These are phyloP conservation scores for Beaufortia kweichowensis DNA, from an alignment of 2,113 vertebrate genomes.

Conservation along the genomic window DNA sequence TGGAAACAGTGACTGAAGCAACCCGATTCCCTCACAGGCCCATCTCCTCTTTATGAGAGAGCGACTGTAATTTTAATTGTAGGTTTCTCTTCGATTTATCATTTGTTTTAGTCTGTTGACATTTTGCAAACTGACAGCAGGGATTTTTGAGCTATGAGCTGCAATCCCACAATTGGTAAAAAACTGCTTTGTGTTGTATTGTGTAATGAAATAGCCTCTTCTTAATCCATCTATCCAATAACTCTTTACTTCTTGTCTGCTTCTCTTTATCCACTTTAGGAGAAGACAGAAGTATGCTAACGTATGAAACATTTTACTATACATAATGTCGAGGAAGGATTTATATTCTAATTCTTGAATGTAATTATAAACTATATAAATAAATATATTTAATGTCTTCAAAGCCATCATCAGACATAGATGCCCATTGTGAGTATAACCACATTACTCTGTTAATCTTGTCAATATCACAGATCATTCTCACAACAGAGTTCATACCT, in stretches of 20 bases:
- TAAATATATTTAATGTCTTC: no score
- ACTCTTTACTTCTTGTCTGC: not conserved
- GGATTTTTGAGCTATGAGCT: conserved; percentile 65
- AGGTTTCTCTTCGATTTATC: conserved; percentile 63
- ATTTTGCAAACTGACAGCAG: conserved; percentile 57
- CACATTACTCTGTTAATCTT: not conserved
- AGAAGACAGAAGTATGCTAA: not conserved
- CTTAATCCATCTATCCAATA: conserved; percentile 18
- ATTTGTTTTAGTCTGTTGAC: conserved; percentile 60
- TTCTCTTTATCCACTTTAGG: conserved; percentile 15
- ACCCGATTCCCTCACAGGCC: conserved; percentile 57
- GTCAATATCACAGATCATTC: no score
- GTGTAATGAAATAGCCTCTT: conserved; percentile 54
- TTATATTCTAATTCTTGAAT: no score
- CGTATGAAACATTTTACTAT: no score
- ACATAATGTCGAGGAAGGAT: no score
- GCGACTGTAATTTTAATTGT: conserved; percentile 65
- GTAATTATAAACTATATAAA: no score
- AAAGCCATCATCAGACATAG: no score
- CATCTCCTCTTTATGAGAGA: conserved; percentile 58
- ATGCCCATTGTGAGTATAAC: not conserved
- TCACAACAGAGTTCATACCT: not conserved
- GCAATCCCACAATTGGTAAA: conserved; percentile 54
- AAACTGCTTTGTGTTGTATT: conserved; percentile 56
- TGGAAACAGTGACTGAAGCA: conserved; percentile 64